Evolutionary conservation across 2,888 invertebrate species (phyloP).

Genomic region (Cryptophagus acutangulus): DNA sequence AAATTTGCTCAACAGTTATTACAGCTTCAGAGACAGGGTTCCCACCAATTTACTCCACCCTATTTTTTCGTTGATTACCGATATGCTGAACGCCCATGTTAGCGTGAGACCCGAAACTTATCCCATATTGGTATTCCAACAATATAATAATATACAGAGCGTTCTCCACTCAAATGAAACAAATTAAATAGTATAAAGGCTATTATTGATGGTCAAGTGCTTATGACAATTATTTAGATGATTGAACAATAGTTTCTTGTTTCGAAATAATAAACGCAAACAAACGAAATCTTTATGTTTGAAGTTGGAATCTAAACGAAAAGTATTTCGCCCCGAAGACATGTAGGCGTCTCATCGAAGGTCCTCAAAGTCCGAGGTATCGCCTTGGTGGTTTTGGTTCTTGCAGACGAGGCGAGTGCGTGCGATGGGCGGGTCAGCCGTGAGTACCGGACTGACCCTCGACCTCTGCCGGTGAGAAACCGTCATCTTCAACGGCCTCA

Average conservation of each 20-base stretch:
- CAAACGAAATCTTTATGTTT: no score
- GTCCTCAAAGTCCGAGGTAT: not conserved
- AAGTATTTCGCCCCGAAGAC: no score
- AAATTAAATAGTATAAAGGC: no score
- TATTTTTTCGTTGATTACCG: constrained; percentile 15
- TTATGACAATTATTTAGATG: constrained; percentile 1
- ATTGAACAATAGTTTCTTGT: not conserved
- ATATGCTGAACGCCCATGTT: constrained; percentile 18
- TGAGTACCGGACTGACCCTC: constrained; percentile 37
- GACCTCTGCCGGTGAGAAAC: constrained; percentile 34
- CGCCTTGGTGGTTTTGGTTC: not conserved
- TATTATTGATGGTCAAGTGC: constrained; percentile 2
- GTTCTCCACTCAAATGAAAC: no score
- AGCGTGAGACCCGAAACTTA: constrained; percentile 12
- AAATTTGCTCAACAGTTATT: no score
- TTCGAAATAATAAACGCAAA: no score
- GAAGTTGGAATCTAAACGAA: no score
- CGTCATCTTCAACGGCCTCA: constrained; percentile 17
- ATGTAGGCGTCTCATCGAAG: constrained; percentile 1
- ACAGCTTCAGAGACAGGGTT: no score
- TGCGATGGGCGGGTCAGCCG: constrained; percentile 37
- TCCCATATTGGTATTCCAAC: no score
- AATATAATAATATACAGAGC: no score
- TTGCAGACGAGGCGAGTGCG: constrained; percentile 24
- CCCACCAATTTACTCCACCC: constrained; percentile 19